Percentiles rank a stretch among this genome's conserved stretches.
These are phyloP conservation scores for Rhinatrema bivittatum DNA, from an alignment of 2,797 vertebrate genomes.

Conservation along the genomic window DNA sequence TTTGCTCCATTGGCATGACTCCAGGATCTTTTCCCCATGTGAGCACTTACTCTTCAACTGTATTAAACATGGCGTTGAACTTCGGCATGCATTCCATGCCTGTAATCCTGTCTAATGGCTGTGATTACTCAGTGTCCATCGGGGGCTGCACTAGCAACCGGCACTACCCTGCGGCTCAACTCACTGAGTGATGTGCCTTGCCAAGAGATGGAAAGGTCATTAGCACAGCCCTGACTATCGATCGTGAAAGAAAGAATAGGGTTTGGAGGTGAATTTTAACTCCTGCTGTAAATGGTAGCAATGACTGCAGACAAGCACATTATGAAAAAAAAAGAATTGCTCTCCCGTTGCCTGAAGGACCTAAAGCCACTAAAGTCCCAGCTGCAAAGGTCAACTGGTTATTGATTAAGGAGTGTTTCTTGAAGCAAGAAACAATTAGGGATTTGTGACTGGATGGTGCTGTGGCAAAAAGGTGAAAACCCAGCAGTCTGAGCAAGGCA, in stretches of 20 bases:
- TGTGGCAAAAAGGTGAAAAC: too few species aligned
- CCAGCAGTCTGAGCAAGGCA: too few species aligned
- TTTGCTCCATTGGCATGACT: conserved; percentile 39
- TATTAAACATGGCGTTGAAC: conserved; percentile 23
- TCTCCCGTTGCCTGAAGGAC: too few species aligned
- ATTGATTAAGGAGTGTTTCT: conserved; percentile 24
- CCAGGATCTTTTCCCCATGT: background rate
- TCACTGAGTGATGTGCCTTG: conserved; percentile 34
- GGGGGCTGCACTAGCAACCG: conserved; percentile 30
- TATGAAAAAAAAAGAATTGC: too few species aligned
- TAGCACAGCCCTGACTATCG: too few species aligned
- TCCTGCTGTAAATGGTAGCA: too few species aligned
- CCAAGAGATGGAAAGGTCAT: too few species aligned
- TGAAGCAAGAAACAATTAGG: conserved; percentile 12
- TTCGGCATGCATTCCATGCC: conserved; percentile 28
- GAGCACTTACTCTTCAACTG: conserved; percentile 27
- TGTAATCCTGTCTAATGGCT: conserved; percentile 48
- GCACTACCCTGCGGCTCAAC: conserved; percentile 1
- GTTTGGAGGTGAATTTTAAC: too few species aligned
- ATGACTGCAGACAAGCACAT: too few species aligned
- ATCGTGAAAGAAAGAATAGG: too few species aligned
- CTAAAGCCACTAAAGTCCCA: too few species aligned
- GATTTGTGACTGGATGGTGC: too few species aligned
- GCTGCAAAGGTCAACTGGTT: conserved; percentile 31
- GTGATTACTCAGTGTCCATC: conserved; percentile 61